phyloP scores from a whole-genome alignment of 2,888 invertebrate genomes.

The Yponomeuta sedellus region DNA sequence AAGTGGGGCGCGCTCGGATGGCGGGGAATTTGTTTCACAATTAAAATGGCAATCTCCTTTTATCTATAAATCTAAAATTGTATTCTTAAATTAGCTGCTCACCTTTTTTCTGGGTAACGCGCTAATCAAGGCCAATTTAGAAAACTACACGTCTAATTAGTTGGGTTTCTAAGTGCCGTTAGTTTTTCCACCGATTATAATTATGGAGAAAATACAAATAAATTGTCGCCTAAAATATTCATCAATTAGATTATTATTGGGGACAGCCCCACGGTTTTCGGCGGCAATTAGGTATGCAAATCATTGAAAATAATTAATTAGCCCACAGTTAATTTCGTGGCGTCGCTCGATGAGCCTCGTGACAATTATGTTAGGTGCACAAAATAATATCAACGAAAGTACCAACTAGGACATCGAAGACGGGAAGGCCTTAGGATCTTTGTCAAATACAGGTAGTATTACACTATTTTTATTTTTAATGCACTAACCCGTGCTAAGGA shows the following conservation, averaged over 20 bases:
- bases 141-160: neutral
- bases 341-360: neutral
- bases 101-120: neutral
- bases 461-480: too few relatives aligned
- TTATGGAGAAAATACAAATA: neutral
- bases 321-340: neutral
- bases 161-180: neutral
- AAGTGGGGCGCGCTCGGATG: conserved; percentile 1
- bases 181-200: neutral
- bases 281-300: neutral
- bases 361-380: neutral
- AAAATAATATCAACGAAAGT: neutral
- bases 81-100: neutral
- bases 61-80: neutral
- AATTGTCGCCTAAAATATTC: neutral
- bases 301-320: conserved; percentile 2
- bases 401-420: too few relatives aligned
- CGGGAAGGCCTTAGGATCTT: too few relatives aligned
- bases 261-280: neutral
- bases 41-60: conserved; percentile 25
- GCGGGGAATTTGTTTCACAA: conserved; percentile 28
- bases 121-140: neutral
- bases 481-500: too few relatives aligned
- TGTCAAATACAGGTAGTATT: too few relatives aligned
- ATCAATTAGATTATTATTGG: neutral